These are phyloP conservation scores for Acutogordius australiensis DNA, from an alignment of 2,888 invertebrate species.

Conservation along the genomic window DNA sequence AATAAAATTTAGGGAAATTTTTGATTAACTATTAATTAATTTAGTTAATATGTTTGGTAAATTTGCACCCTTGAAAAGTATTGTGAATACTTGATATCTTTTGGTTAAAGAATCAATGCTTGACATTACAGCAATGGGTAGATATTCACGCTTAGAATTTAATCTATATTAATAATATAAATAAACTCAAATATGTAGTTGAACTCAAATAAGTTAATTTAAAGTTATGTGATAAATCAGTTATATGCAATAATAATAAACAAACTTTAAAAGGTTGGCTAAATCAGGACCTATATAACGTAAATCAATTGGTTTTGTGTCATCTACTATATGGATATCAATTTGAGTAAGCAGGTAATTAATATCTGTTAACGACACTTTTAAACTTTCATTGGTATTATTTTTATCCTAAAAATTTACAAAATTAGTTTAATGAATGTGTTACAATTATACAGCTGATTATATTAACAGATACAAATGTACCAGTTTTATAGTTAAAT, in stretches of 20 bases:
- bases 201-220: too few species aligned
- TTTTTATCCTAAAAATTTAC: too few species aligned
- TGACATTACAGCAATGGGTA: background rate
- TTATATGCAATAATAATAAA: too few species aligned
- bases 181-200: too few species aligned
- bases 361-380: too few species aligned
- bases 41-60: background rate
- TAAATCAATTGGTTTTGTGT: background rate
- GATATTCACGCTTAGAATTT: conserved; percentile 1
- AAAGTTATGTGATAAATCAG: too few species aligned
- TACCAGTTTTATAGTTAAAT: background rate
- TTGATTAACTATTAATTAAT: background rate
- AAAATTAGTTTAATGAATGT: too few species aligned
- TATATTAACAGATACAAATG: too few species aligned
- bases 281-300: background rate
- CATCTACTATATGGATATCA: background rate
- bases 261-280: background rate
- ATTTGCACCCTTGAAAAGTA: too few species aligned
- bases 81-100: background rate
- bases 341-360: background rate
- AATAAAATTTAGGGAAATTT: background rate
- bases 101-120: background rate
- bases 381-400: too few species aligned
- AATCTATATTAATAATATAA: too few species aligned
- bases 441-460: too few species aligned